phyloP scores from a whole-genome alignment of 2,113 vertebrate species.

The Paraplagusia blochii region DNA sequence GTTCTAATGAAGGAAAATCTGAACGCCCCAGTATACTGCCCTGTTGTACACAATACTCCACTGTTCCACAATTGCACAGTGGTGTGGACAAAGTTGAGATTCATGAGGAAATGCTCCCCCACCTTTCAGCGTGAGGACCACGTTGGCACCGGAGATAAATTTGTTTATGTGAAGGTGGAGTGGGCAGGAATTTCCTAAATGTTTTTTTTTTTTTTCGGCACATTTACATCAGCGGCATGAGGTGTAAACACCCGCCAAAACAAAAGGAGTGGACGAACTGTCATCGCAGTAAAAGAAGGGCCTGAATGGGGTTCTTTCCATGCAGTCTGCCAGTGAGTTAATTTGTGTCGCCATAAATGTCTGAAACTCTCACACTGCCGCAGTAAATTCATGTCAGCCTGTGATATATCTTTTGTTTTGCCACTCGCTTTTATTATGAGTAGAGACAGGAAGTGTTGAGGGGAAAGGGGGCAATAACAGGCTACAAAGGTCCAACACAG shows the following conservation, averaged over 20 bases:
- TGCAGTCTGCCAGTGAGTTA: too few relatives aligned
- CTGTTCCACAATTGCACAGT: neutral
- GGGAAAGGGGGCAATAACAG: constrained; percentile 11
- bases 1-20: neutral
- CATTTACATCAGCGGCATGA: too few relatives aligned
- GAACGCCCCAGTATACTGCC: neutral
- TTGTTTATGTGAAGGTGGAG: too few relatives aligned
- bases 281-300: too few relatives aligned
- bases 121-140: neutral
- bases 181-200: too few relatives aligned
- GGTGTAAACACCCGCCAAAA: too few relatives aligned
- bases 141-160: too few relatives aligned
- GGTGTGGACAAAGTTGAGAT: neutral
- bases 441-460: constrained; percentile 28
- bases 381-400: constrained; percentile 7
- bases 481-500: constrained; percentile 24
- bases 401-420: constrained; percentile 2
- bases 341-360: too few relatives aligned
- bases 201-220: too few relatives aligned
- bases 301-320: too few relatives aligned
- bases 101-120: neutral
- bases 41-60: neutral
- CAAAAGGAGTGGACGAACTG: too few relatives aligned
- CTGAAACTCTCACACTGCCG: neutral
- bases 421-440: constrained; percentile 26